These are phyloP conservation scores for Oryctolagus cuniculus DNA, from an alignment of 2,113 vertebrate genomes.

Conservation along the genomic window DNA sequence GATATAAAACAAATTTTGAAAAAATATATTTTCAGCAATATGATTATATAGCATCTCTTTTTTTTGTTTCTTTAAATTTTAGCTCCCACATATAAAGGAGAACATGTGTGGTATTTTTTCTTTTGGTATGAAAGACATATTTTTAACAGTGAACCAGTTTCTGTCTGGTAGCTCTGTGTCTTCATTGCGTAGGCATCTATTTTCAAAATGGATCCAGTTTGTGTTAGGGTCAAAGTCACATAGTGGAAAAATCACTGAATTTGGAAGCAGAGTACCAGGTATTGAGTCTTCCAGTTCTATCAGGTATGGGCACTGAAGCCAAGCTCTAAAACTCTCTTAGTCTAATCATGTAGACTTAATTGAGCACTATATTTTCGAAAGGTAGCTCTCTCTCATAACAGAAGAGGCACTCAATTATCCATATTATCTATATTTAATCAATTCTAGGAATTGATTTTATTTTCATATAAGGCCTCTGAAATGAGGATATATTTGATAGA, in stretches of 20 bases:
- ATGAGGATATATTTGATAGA: conserved; percentile 21
- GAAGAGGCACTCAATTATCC: background rate
- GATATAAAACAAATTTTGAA: too few relatives aligned
- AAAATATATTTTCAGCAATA: too few relatives aligned
- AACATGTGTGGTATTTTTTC: too few relatives aligned
- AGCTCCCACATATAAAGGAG: too few relatives aligned
- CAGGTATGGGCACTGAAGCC: background rate
- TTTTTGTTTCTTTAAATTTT: too few relatives aligned
- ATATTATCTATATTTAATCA: conserved; percentile 20
- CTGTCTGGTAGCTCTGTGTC: background rate
- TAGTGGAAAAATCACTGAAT: background rate
- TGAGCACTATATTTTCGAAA: background rate
- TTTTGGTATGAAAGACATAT: background rate
- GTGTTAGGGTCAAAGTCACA: background rate
- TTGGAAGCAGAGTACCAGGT: background rate
- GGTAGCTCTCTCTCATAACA: background rate
- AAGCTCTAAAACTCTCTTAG: background rate
- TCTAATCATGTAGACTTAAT: background rate
- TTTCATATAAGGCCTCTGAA: conserved; percentile 1
- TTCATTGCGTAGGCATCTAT: background rate
- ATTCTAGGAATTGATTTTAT: background rate
- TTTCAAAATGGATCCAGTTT: conserved; percentile 13
- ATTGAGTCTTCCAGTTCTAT: background rate
- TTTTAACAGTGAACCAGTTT: background rate
- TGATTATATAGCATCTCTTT: too few relatives aligned